Percentiles rank a stretch among this genome's conserved stretches.
phyloP scores from a whole-genome alignment of 2,113 vertebrate genomes.

The Bos taurus region DNA sequence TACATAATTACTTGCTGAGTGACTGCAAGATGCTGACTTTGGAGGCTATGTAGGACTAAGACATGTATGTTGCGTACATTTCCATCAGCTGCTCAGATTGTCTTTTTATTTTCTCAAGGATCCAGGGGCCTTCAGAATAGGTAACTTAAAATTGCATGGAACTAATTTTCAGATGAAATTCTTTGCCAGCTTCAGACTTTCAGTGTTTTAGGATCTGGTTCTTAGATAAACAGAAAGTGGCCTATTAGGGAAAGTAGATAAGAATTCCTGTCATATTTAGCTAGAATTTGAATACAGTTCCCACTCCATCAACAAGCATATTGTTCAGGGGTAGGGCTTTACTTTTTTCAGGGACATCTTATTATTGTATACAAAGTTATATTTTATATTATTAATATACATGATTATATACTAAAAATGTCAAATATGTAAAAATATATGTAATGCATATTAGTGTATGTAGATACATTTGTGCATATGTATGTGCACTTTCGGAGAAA shows the following conservation, averaged over 20 bases:
- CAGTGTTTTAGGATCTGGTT: background rate
- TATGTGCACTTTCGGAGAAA: background rate
- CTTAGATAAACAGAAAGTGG: background rate
- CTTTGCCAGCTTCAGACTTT: background rate
- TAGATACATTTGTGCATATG: background rate
- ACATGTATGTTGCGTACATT: background rate
- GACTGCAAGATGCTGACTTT: background rate
- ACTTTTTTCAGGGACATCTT: background rate
- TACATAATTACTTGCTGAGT: background rate
- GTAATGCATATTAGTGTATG: too few species aligned
- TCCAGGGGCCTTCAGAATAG: background rate
- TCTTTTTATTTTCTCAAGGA: background rate
- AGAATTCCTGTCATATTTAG: background rate
- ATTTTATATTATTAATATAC: background rate
- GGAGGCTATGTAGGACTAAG: background rate
- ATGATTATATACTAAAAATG: background rate
- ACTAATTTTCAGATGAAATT: background rate
- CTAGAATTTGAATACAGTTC: constrained; percentile 1
- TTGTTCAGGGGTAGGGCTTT: background rate
- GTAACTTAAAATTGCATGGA: background rate
- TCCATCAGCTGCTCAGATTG: background rate
- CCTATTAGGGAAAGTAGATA: background rate
- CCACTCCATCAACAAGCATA: background rate
- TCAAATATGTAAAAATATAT: background rate
- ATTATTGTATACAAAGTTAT: background rate